These are phyloP conservation scores for Watsonalla cultraria DNA, from an alignment of 2,888 invertebrate species.

Conservation along the genomic window DNA sequence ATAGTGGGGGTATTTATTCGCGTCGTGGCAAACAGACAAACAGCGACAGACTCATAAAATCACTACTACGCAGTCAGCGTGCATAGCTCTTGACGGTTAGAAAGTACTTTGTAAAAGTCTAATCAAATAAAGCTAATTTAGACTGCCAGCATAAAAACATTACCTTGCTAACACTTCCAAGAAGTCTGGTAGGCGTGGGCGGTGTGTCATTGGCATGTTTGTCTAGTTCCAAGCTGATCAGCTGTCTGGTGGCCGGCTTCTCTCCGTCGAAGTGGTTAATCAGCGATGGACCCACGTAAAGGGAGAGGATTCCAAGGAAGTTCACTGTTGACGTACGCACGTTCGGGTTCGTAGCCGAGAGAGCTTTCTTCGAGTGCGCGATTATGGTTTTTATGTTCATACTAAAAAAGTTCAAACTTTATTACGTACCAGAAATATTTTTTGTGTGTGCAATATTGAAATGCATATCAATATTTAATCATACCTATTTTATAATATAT, in stretches of 20 bases:
- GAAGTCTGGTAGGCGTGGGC: constrained; percentile 85
- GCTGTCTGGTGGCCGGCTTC: constrained; percentile 89
- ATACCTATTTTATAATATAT: neutral
- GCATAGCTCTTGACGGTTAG: too few species aligned
- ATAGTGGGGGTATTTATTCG: too few species aligned
- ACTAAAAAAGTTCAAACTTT: constrained; percentile 38
- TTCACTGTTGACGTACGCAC: constrained; percentile 88
- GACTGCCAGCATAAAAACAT: constrained; percentile 5
- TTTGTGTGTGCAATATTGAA: too few species aligned
- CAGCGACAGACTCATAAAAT: too few species aligned
- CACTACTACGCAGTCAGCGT: too few species aligned
- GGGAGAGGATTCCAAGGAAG: constrained; percentile 86
- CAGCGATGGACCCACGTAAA: constrained; percentile 88
- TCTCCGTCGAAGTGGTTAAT: constrained; percentile 91
- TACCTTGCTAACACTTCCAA: constrained; percentile 66
- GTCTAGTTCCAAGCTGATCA: constrained; percentile 91
- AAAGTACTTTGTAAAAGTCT: too few species aligned
- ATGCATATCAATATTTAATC: too few species aligned
- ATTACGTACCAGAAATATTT: too few species aligned
- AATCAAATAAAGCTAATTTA: too few species aligned
- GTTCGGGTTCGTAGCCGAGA: constrained; percentile 90
- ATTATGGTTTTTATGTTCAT: constrained; percentile 86
- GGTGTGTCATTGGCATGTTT: constrained; percentile 87
- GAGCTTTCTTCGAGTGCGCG: constrained; percentile 89
- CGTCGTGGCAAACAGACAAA: too few species aligned